These are phyloP conservation scores for Trichoplusia ni DNA, from an alignment of 1,140 invertebrate genomes.

Conservation along the genomic window DNA sequence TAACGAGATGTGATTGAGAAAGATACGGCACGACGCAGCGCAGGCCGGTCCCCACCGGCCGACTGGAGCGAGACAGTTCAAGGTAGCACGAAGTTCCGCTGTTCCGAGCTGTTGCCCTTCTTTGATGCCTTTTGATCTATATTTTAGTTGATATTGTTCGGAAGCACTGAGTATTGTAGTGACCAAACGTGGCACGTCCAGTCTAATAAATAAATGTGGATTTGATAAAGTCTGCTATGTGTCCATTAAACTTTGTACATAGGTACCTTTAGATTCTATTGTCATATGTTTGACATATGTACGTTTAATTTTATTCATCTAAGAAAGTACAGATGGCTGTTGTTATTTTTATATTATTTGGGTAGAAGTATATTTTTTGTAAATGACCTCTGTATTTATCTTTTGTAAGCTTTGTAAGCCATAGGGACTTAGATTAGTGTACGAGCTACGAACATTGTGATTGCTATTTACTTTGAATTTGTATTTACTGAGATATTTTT, in stretches of 20 bases:
- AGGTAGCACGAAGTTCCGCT: neutral
- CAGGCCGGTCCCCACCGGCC: conserved; percentile 35
- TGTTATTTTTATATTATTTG: conserved; percentile 82
- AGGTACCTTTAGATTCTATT: conserved; percentile 78
- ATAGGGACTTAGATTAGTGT: conserved; percentile 76
- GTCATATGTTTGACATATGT: conserved; percentile 81
- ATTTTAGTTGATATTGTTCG: conserved; percentile 34
- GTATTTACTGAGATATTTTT: conserved; percentile 69
- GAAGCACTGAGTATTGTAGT: conserved; percentile 51
- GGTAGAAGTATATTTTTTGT: conserved; percentile 81
- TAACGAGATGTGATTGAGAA: conserved; percentile 43
- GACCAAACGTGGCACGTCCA: conserved; percentile 70
- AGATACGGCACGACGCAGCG: conserved; percentile 35
- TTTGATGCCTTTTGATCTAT: conserved; percentile 46
- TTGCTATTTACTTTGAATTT: conserved; percentile 71
- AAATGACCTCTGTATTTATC: conserved; percentile 81
- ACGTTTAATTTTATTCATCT: conserved; percentile 80
- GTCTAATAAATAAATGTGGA: conserved; percentile 49
- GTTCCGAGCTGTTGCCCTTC: conserved; percentile 45
- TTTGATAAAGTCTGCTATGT: conserved; percentile 47
- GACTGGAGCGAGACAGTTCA: conserved; percentile 34
- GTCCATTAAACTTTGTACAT: conserved; percentile 74
- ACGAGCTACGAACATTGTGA: conserved; percentile 79
- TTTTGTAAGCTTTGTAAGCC: conserved; percentile 79
- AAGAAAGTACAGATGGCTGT: conserved; percentile 81